Evolutionary conservation across 1,140 invertebrate genomes (phyloP).

Genomic region (Panagrolaimus sp.): DNA sequence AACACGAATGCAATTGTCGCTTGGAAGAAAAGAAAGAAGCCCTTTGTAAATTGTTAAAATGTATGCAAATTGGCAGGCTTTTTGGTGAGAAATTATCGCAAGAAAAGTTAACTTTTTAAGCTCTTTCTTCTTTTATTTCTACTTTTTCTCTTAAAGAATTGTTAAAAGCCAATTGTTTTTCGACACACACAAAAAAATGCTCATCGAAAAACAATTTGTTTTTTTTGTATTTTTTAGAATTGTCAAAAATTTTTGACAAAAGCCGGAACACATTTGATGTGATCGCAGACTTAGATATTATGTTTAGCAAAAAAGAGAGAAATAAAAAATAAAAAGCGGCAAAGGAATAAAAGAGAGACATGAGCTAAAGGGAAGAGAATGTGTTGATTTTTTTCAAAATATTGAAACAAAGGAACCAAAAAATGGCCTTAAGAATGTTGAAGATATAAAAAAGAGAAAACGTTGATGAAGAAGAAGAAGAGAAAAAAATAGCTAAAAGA

Average conservation of each 20-base stretch:
- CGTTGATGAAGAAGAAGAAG: background rate
- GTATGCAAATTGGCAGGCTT: slow-evolving; percentile 14
- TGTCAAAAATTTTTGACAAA: background rate
- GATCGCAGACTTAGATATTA: background rate
- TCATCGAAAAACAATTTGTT: background rate
- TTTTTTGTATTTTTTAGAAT: slow-evolving; percentile 9
- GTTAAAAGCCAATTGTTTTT: slow-evolving; percentile 7
- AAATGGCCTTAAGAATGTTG: background rate
- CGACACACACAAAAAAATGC: background rate
- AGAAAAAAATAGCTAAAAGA: background rate
- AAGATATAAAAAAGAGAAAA: too few relatives aligned
- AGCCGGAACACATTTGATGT: slow-evolving; percentile 10
- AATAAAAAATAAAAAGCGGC: slow-evolving; percentile 2
- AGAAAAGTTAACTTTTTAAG: background rate
- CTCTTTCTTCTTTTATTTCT: background rate
- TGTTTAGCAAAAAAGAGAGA: background rate
- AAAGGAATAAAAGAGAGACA: background rate
- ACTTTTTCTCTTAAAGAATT: background rate
- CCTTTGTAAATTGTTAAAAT: slow-evolving; percentile 14
- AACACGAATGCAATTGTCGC: background rate
- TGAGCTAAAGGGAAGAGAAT: background rate
- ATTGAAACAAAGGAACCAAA: slow-evolving; percentile 4
- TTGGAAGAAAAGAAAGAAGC: slow-evolving; percentile 3
- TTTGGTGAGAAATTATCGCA: slow-evolving; percentile 1
- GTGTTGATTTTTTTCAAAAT: slow-evolving; percentile 15